phyloP scores from a whole-genome alignment of 2,113 vertebrate species.

The Clarias magur region DNA sequence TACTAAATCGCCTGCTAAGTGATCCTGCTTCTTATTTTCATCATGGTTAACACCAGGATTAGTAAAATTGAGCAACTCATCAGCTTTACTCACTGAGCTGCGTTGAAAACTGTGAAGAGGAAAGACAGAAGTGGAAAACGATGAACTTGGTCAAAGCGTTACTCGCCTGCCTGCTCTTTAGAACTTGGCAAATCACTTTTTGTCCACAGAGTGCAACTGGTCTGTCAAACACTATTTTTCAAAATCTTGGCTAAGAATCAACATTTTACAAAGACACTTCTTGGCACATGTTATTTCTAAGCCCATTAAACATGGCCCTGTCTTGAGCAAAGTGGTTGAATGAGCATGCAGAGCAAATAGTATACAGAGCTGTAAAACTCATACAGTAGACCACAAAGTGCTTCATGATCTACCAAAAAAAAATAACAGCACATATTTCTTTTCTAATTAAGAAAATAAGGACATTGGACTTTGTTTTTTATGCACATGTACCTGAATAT shows the following conservation, averaged over 20 bases:
- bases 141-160: neutral
- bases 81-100: neutral
- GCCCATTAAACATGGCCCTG: slow-evolving; percentile 3
- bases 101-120: neutral
- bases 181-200: neutral
- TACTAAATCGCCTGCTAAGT: neutral
- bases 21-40: neutral
- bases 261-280: slow-evolving; percentile 29
- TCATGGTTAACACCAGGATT: neutral
- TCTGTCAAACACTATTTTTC: slow-evolving; percentile 10
- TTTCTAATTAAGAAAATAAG: neutral
- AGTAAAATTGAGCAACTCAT: neutral
- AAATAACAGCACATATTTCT: neutral
- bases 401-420: neutral
- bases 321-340: neutral
- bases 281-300: slow-evolving; percentile 2
- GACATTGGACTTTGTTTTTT: no score
- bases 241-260: slow-evolving; percentile 6
- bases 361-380: neutral
- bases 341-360: neutral
- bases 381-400: neutral
- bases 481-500: no score
- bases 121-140: neutral
- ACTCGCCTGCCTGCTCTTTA: neutral
- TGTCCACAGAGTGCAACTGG: neutral